These are phyloP conservation scores for Thera obeliscata DNA, from an alignment of 2,888 invertebrate species.

Conservation along the genomic window DNA sequence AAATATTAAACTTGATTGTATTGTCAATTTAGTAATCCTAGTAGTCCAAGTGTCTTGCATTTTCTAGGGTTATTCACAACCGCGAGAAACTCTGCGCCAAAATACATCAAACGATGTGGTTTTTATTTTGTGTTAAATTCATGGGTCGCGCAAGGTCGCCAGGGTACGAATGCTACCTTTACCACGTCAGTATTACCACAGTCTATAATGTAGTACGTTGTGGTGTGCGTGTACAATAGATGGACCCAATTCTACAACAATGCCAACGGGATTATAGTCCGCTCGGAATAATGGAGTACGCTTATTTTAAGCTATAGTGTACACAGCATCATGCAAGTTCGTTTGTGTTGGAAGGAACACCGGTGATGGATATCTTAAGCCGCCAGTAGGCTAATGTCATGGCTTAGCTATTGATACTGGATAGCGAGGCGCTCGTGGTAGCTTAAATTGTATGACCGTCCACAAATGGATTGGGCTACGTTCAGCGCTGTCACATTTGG, in stretches of 20 bases:
- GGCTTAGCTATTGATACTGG: background rate
- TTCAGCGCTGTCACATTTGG: too few relatives aligned
- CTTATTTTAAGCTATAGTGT: conserved; percentile 12
- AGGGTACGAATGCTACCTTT: background rate
- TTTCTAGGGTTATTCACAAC: too few relatives aligned
- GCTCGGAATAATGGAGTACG: conserved; percentile 5
- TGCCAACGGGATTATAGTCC: conserved; percentile 17
- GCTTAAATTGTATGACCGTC: too few relatives aligned
- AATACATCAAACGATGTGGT: too few relatives aligned
- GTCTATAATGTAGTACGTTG: background rate
- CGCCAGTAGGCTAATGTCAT: background rate
- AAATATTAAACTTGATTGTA: too few relatives aligned
- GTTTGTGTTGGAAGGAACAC: background rate
- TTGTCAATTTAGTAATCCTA: too few relatives aligned
- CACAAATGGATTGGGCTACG: too few relatives aligned
- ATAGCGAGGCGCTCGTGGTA: too few relatives aligned
- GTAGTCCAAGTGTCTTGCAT: too few relatives aligned
- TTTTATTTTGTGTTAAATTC: too few relatives aligned
- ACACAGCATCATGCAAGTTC: background rate
- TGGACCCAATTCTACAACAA: conserved; percentile 22
- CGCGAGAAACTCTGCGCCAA: too few relatives aligned
- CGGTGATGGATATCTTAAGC: too few relatives aligned
- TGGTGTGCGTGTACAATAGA: conserved; percentile 10
- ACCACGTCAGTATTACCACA: background rate
- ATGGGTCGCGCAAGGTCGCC: background rate